A percentile compares a stretch with the other conserved stretches of the same genome.
These are phyloP conservation scores for Isurus oxyrinchus DNA, from an alignment of 2,113 vertebrate species.

Conservation along the genomic window DNA sequence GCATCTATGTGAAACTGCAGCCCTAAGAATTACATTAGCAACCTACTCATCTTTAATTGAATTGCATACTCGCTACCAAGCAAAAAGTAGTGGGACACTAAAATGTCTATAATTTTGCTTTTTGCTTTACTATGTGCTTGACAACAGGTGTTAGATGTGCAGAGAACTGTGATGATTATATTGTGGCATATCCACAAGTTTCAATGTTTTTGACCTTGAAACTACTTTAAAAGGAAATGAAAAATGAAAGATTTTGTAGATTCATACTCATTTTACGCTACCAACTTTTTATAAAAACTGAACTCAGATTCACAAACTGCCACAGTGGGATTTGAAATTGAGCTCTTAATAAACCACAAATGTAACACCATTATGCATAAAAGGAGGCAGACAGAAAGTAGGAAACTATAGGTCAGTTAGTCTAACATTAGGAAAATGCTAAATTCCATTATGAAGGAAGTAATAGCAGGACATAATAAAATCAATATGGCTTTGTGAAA, in stretches of 20 bases:
- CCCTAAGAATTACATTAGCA: background rate
- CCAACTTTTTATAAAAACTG: too few relatives aligned
- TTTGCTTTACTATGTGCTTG: background rate
- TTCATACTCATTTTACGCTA: too few relatives aligned
- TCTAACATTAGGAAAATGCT: background rate
- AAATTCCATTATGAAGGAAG: background rate
- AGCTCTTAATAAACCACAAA: too few relatives aligned
- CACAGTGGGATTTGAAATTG: too few relatives aligned
- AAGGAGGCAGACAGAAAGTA: background rate
- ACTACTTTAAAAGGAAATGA: background rate
- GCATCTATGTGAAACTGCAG: background rate
- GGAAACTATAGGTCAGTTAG: background rate
- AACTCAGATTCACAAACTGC: too few relatives aligned
- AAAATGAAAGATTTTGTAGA: too few relatives aligned
- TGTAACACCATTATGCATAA: too few relatives aligned
- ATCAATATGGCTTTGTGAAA: too few relatives aligned
- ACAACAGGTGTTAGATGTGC: background rate
- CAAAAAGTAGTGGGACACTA: background rate
- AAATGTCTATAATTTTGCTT: background rate
- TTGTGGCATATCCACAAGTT: background rate
- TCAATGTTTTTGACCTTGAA: background rate
- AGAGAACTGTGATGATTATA: background rate
- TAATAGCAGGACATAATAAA: too few relatives aligned
- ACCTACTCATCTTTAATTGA: conserved; percentile 7
- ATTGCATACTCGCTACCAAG: background rate